Base-by-base conservation (phyloP, 2,888 invertebrate genomes). In the Macrosiphum euphorbiae region DNA sequence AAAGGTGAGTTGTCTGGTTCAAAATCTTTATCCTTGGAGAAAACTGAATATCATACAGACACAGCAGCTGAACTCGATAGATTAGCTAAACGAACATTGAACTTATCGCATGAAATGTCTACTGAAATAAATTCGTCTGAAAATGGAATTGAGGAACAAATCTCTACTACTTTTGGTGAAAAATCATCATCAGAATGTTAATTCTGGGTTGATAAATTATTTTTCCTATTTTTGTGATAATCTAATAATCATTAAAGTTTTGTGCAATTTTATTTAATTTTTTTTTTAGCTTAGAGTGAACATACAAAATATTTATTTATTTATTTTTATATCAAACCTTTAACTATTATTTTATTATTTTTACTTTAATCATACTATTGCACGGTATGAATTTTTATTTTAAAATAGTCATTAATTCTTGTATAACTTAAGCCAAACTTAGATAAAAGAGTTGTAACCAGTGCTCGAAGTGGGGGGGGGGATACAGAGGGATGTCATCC, bases 31-130 rank as follows among this genome's bases (percentile, higher is more conserved):
- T 61, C 85, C 20, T 50, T 90, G 4, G 90, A 94, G 0, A 78
- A 44, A 13, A 96, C 97, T 94, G 96, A 97, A 47, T 97, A 98
- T 96, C 97, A 98, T 94, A 98, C 98, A 41, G 98, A 99, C 96
- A 99, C 98, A 67, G 98, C 98, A 52, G 99, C 99, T 24, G 99
- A 99, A 96, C 96, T 99, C 85, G 99, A 99, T 96, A 97, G 98
- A 95, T 97, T 99, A 95, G 97, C 98, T 95, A 97, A 98, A 95
- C 97, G 97, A 96, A 96, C 96, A 89, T 90, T 94, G 26, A 90
- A 90, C n/a, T 50, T 94, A 35, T 61, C 90, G 26, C 78, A 90
- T 58, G 84, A 89, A 61, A 26, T 50, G 4, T 94, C 90, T 58
- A 86, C 58, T 61, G 93, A 94, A 90, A 61, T 61, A 16, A 93